Evolutionary conservation across 2,888 invertebrate species (phyloP).

Genomic region (Adelphocoris suturalis): DNA sequence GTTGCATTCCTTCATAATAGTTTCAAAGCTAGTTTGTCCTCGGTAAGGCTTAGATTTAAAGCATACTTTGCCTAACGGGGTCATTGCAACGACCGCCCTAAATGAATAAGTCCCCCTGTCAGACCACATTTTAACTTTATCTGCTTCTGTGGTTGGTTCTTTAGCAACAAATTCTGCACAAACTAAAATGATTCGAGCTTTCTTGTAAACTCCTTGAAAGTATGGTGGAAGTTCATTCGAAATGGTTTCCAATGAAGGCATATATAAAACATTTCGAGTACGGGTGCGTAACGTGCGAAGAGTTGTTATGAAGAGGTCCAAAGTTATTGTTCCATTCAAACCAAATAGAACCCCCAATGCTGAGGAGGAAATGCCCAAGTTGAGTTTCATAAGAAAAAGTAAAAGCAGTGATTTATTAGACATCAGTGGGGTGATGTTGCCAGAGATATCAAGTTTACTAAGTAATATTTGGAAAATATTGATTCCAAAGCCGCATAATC

Average conservation of each 20-base stretch:
- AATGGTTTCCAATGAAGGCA: background rate
- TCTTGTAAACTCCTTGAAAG: background rate
- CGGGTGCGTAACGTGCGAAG: background rate
- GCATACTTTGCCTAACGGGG: background rate
- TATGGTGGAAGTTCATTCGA: background rate
- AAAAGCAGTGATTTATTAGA: background rate
- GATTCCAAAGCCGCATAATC: background rate
- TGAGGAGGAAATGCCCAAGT: background rate
- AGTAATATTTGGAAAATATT: background rate
- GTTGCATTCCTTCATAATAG: background rate
- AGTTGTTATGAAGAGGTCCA: background rate
- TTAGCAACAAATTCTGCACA: background rate
- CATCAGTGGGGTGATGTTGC: background rate
- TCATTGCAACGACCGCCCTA: background rate
- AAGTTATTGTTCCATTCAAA: background rate
- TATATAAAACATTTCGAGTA: background rate
- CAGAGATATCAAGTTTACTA: background rate
- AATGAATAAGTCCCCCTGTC: background rate
- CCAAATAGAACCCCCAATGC: constrained; percentile 16
- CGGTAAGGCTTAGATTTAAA: constrained; percentile 17
- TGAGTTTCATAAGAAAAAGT: background rate
- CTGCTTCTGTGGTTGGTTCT: background rate
- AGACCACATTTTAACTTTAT: background rate
- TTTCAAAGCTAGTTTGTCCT: background rate
- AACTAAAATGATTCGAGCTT: background rate